Evolutionary conservation across 1,140 invertebrate genomes (phyloP), one percentile per base, ranked within the genome.

Genomic region (Hyles vespertilio): DNA sequence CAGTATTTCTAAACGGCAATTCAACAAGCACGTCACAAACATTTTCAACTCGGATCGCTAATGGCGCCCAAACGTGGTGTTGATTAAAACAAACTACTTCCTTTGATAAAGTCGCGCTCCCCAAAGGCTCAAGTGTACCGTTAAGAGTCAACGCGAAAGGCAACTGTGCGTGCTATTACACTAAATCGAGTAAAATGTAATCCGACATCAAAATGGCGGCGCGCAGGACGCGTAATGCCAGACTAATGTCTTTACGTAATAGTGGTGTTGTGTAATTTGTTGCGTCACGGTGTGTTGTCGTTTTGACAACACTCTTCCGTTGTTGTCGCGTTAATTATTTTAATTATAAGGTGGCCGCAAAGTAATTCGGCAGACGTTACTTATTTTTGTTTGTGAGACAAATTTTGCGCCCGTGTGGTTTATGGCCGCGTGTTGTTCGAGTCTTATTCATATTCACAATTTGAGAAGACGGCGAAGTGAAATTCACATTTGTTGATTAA

Each of bases 141-240:
- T 72, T 66, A 70, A 59, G 54, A 62, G 53, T 58, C 54, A 60
- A 62, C 36, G 36, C 36, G 8, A 8, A 40, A 67, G 59, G 58
- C 59, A 63, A 61, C 61, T 48, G 56, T 51, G 52, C 63, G 60
- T 57, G 63, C 56, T 65, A 68, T 68, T 68, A 65, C 48, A 68
- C 60, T 67, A 71, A 76, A 76, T 79, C 68, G 72, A 62, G 55
- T 63, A 60, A 67, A 72, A 69, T 63, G 63, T 70, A 77, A 79
- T 77, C 66, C 65, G 55, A 49, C 61, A 67, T 36, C 58, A 71
- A 74, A 63, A 74, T 69, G 67, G 65, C 63, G 60, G 49, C 59
- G 45, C 22, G 9, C 11, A n/a, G 45, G 56, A 44, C 59, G 43
- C 58, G 67, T 71, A 77, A 77, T 77, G 69, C 61, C 59, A 50